Evolutionary conservation across 2,113 vertebrate genomes (phyloP), one percentile per base, ranked within the genome.

Genomic region (Ictalurus furcatus): DNA sequence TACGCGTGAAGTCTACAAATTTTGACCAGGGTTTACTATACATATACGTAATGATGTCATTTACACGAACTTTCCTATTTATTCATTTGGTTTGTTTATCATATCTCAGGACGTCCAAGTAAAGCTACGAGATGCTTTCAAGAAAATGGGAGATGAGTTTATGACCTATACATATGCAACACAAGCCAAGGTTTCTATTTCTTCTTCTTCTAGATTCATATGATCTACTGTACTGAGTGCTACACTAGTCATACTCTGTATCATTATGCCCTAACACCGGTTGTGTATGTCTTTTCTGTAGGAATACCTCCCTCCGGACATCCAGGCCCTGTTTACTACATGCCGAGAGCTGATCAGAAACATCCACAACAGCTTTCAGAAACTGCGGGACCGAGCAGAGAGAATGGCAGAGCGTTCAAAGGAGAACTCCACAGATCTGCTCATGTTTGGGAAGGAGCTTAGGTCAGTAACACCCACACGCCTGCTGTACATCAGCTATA

Each of bases 301-400:
- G 98, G 97, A 99, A 90, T 97, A 97, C 93, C 97, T 99, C 69
- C 98, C 98, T 1, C 93, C 96, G 0, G 98, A 99, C 91, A 97
- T 99, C 90, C 98, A 99, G 93, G 94, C 94, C 40, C 97, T 98
- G 92, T 99, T 99, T 89, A 96, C 97, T 0, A 92, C 96, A 78
- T 98, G 98, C 95, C 95, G 97, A 87, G 98, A 99, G 92, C 94
- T 99, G 92, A 98, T 99, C 88, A 96, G 96, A 44, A 99, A 97
- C 87, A 95, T 99, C 93, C 97, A 97, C 94, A 98, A 96, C 91
- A 99, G 97, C 93, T 98, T 99, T 90, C 95, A 97, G 63, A 98
- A 97, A 92, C 96, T 99, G 11, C 96, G 98, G 0, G 98, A 99
- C 92, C 94, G 97, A 34, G 97, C 97, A 0, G 98, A 99, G 93